Percentiles rank a stretch among this genome's conserved stretches.
These are phyloP conservation scores for Drosophila nr. perissopoda DNA, from an alignment of 2,888 invertebrate genomes.

Conservation along the genomic window DNA sequence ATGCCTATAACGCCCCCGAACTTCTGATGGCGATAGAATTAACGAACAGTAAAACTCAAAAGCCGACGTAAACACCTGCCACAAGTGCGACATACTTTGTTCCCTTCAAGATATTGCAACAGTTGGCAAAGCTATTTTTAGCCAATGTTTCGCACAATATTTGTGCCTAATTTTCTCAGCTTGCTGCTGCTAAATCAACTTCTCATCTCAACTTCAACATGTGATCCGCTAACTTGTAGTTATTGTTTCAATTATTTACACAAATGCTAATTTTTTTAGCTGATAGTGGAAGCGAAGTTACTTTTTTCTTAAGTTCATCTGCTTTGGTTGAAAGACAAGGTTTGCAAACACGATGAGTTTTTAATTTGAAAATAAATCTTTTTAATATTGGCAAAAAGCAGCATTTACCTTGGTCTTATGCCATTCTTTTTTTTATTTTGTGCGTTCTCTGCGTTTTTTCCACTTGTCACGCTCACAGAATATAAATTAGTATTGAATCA, in stretches of 20 bases:
- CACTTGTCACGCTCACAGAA: conserved; percentile 51
- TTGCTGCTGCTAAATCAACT: conserved; percentile 32
- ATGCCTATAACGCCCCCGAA: conserved; percentile 34
- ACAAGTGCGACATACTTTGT: conserved; percentile 42
- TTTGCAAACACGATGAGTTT: conserved; percentile 4
- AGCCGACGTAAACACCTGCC: conserved; percentile 42
- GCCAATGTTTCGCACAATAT: conserved; percentile 35
- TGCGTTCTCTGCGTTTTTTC: conserved; percentile 25
- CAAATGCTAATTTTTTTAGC: conserved; percentile 55
- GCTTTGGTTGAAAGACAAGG: conserved; percentile 1
- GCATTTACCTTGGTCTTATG: conserved; percentile 5
- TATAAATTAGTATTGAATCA: conserved; percentile 59
- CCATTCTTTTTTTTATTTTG: conserved; percentile 29
- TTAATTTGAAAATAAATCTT: conserved; percentile 52
- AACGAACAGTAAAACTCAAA: conserved; percentile 29
- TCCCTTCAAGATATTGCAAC: conserved; percentile 36
- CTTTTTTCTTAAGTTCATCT: conserved; percentile 10
- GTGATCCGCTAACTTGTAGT: conserved; percentile 49
- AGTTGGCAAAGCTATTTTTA: conserved; percentile 51
- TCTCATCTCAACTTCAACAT: conserved; percentile 40
- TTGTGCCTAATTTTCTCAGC: conserved; percentile 47
- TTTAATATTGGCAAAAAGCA: conserved; percentile 40
- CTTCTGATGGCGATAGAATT: conserved; percentile 7
- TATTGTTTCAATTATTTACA: conserved; percentile 48
- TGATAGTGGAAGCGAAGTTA: conserved; percentile 14